Base-by-base conservation (phyloP, 2,113 vertebrate species). In the Isurus oxyrinchus region DNA sequence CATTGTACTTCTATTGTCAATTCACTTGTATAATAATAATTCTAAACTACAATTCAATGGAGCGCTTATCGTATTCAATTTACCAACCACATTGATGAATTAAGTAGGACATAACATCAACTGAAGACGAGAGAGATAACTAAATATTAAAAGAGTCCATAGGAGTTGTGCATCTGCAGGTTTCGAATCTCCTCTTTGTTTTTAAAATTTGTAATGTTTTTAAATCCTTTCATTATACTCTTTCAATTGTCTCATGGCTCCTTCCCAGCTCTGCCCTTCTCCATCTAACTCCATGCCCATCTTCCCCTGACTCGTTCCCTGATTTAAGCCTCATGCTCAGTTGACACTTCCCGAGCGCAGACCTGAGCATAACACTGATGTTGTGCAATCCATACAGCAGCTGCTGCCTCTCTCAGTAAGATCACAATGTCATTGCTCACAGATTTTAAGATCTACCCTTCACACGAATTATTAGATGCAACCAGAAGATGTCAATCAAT, bases 401-500 rank as follows among this genome's bases (percentile, higher is more conserved):
- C 55, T 55, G 88, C 88, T 35, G 25, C 88, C 57, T 61, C 57
- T 11, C 88, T 91, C 88, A 35, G 53, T 6, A 35, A 31, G 31
- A 35, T 31, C 23, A 13, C 61, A 63, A n/a, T 63, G 16, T 94
- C 57, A 66, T 94, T 66, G 19, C 59, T 40, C 61, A 8, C 61
- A 63, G 59, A 93, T 93, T 93, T 63, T 61, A 63, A 35, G 31
- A 61, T 94, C 59, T 35, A 61, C 35, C 16, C 59, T 93, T 19
- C 40, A 23, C 21, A 4, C 63, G 11, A 40, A 63, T 94, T 94
- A 94, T 66, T 40, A 94, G 59, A 94, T 94, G 61, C 61, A 66
- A 66, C 57, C 61, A 94, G 61, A 94, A 63, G 91, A 40, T 94
- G 59, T n/a, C 91, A 61, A 66, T 94, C 55, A 63, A 66, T 94